Percentiles rank a stretch among this genome's conserved stretches.
These are phyloP conservation scores for Bombyx mandarina DNA, from an alignment of 1,140 invertebrate species.

Conservation along the genomic window DNA sequence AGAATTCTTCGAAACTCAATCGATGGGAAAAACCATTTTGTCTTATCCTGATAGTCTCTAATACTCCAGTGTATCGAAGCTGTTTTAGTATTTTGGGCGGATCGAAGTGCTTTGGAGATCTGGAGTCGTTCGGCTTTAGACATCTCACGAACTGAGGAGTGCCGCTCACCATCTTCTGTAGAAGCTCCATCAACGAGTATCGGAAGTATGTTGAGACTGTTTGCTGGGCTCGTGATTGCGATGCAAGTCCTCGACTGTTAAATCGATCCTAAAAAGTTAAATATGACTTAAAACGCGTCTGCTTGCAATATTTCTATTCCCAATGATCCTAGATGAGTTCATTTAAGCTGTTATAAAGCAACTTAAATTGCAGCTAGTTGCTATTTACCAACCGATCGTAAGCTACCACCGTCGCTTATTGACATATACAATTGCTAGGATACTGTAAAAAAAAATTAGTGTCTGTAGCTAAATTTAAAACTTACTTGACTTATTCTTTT, in stretches of 20 bases:
- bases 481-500: too few relatives aligned
- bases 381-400: too few relatives aligned
- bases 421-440: too few relatives aligned
- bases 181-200: conserved; percentile 87
- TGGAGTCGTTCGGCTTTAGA: conserved; percentile 85
- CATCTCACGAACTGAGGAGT: conserved; percentile 88
- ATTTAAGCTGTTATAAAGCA: too few relatives aligned
- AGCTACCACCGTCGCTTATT: too few relatives aligned
- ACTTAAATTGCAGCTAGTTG: too few relatives aligned
- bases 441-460: too few relatives aligned
- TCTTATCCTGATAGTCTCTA: conserved; percentile 86
- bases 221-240: conserved; percentile 87
- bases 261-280: conserved; percentile 48
- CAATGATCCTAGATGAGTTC: too few relatives aligned
- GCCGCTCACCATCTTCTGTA: conserved; percentile 86
- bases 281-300: too few relatives aligned
- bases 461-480: too few relatives aligned
- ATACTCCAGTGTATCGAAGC: conserved; percentile 83
- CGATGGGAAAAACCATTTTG: conserved; percentile 87
- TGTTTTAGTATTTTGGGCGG: conserved; percentile 82
- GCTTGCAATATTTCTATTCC: too few relatives aligned
- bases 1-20: conserved; percentile 83
- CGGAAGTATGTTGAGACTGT: conserved; percentile 89
- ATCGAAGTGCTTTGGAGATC: conserved; percentile 79
- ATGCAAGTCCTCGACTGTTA: conserved; percentile 77